phyloP scores from a whole-genome alignment of 2,888 invertebrate genomes.

The Pterostichus madidus region DNA sequence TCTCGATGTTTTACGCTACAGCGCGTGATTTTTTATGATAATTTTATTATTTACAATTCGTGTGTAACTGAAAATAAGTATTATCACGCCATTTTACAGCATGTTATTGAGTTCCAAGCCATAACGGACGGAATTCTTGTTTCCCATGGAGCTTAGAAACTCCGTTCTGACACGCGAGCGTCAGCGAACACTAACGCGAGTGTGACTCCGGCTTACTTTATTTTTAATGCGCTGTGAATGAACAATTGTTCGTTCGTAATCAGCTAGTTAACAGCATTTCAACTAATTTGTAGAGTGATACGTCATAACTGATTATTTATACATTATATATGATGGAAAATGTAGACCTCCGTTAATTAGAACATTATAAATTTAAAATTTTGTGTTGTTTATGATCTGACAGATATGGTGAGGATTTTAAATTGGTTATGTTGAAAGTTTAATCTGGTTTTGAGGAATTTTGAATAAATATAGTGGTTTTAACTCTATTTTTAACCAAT shows the following conservation, averaged over 20 bases:
- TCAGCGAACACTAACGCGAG: background rate
- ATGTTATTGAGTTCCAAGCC: conserved; percentile 58
- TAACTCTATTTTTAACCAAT: no score
- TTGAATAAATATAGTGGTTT: no score
- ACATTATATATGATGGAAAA: background rate
- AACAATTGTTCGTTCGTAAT: conserved; percentile 37
- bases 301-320: background rate
- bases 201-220: no score
- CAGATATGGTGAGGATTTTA: no score
- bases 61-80: conserved; percentile 61
- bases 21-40: conserved; percentile 55
- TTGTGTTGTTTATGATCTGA: background rate
- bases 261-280: conserved; percentile 1
- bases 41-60: conserved; percentile 52
- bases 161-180: conserved; percentile 46
- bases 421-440: no score
- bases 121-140: conserved; percentile 52
- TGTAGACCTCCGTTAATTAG: background rate
- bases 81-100: conserved; percentile 65
- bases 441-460: no score
- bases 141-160: conserved; percentile 57
- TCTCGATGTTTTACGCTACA: no score
- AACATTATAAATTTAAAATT: conserved; percentile 11
- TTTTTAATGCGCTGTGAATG: background rate
- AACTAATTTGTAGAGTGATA: conserved; percentile 1